Percentiles rank a stretch among this genome's conserved stretches.
These are phyloP conservation scores for Halisarca cf. caerulea DNA, from an alignment of 37 sponge, comb jelly and placozoan species.

Conservation along the genomic window DNA sequence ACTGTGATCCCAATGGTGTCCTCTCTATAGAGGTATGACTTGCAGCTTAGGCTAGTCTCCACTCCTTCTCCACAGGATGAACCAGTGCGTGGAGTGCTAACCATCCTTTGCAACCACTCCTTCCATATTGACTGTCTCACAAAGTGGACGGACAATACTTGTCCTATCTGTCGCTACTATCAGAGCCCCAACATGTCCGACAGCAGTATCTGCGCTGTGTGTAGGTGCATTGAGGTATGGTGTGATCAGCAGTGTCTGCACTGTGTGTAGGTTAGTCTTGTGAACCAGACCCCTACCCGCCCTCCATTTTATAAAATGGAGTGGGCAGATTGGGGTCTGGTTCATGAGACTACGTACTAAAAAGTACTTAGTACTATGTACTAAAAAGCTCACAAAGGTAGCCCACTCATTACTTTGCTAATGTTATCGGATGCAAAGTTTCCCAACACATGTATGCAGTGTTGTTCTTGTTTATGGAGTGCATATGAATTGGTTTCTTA, in stretches of 20 bases:
- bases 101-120: conserved; percentile 95
- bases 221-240: conserved; percentile 75
- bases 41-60: no score
- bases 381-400: no score
- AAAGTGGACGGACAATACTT: conserved; percentile 91
- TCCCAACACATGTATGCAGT: not conserved
- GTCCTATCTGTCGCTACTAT: conserved; percentile 62
- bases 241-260: not conserved
- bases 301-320: no score
- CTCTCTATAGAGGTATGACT: no score
- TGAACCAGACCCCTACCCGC: no score
- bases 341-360: no score
- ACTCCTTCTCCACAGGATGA: conserved; percentile 69
- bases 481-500: no score
- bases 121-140: conserved; percentile 92
- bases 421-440: not conserved
- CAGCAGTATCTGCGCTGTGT: conserved; percentile 65
- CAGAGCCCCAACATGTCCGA: conserved; percentile 81
- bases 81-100: conserved; percentile 72
- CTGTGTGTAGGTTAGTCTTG: no score
- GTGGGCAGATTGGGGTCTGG: no score
- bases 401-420: not conserved
- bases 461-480: not conserved
- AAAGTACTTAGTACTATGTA: no score
- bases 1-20: no score